Evolutionary conservation across 2,888 invertebrate species (phyloP).

Genomic region (Spilosoma lubricipeda): DNA sequence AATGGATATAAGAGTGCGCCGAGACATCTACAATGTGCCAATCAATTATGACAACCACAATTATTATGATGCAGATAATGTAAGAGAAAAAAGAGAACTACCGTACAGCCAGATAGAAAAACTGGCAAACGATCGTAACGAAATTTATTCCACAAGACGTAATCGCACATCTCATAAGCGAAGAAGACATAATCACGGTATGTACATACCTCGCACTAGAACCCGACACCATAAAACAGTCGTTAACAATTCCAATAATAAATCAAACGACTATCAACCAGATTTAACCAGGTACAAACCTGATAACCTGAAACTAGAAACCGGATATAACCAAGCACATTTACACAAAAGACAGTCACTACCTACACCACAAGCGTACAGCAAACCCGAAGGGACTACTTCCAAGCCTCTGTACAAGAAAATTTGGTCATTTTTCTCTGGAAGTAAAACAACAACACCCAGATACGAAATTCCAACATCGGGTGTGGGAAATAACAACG

Average conservation of each 20-base stretch:
- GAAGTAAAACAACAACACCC: not conserved
- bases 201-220: not conserved
- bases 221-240: not conserved
- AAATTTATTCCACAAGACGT: not conserved
- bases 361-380: constrained; percentile 11
- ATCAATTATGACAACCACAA: not conserved
- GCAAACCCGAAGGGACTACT: not conserved
- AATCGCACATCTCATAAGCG: not conserved
- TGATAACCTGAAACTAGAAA: not conserved
- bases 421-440: not conserved
- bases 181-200: not conserved
- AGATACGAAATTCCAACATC: not conserved
- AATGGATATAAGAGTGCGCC: constrained; percentile 51
- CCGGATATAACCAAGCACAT: constrained; percentile 18
- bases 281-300: not conserved
- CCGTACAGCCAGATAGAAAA: constrained; percentile 1
- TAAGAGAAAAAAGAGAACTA: constrained; percentile 21
- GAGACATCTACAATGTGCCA: constrained; percentile 26
- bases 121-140: not conserved
- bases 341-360: not conserved
- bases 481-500: not conserved
- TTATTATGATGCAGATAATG: not conserved
- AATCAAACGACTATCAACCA: not conserved
- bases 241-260: not conserved
- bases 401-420: constrained; percentile 14